These are phyloP conservation scores for Callaeas wilsoni DNA, from an alignment of 2,113 vertebrate species.

Conservation along the genomic window DNA sequence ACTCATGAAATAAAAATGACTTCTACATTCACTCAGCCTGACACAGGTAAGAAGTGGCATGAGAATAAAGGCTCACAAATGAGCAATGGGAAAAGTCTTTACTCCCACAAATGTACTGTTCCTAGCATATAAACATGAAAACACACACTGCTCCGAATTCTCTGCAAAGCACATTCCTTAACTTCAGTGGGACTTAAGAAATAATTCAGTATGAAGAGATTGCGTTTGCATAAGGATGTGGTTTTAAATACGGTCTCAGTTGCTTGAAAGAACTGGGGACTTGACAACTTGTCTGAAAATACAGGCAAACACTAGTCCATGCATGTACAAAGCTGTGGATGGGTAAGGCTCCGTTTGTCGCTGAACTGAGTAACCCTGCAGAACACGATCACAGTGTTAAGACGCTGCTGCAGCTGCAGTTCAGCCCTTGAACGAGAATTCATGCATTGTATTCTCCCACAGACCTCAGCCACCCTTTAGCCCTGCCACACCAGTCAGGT, in stretches of 20 bases:
- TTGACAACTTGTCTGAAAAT: neutral
- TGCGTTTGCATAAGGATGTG: neutral
- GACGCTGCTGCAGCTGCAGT: neutral
- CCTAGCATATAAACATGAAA: neutral
- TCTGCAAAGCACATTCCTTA: neutral
- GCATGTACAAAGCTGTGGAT: neutral
- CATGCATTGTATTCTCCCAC: neutral
- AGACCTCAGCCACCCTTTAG: neutral
- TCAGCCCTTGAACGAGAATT: neutral
- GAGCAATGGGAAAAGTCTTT: neutral
- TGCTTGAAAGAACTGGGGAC: neutral
- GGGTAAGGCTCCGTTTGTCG: neutral
- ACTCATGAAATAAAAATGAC: constrained; percentile 48
- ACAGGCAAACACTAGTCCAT: neutral
- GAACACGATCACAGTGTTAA: neutral
- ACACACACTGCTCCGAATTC: neutral
- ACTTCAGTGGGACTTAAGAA: neutral
- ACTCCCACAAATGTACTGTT: neutral
- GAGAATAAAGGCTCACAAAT: neutral
- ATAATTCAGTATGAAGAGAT: neutral
- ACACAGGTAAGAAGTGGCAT: constrained; percentile 65
- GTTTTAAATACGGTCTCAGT: neutral
- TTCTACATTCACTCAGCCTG: constrained; percentile 59
- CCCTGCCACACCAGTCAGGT: neutral
- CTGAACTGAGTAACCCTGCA: neutral